Conservation (phyloP, 2,113 vertebrate species). For the Siniperca chuatsi region DNA sequence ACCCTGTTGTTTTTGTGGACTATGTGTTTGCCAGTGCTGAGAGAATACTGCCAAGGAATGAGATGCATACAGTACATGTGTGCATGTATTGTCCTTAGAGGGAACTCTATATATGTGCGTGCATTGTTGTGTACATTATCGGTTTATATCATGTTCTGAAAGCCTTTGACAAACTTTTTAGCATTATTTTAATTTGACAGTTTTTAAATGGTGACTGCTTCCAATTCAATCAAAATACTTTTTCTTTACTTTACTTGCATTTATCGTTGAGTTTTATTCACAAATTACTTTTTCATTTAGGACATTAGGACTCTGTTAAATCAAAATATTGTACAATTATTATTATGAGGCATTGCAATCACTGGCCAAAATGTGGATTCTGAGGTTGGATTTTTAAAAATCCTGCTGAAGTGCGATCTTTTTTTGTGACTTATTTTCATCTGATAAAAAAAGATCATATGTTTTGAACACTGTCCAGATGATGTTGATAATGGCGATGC, state of each 20-base stretch:
- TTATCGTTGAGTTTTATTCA: background rate
- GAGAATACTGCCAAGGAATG: background rate
- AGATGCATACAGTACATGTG: background rate
- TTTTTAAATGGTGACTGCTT: background rate
- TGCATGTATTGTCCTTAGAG: background rate
- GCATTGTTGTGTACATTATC: background rate
- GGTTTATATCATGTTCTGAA: background rate
- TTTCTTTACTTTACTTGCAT: background rate
- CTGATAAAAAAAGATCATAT: background rate
- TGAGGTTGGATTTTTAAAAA: conserved; percentile 1
- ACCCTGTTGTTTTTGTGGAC: conserved; percentile 22
- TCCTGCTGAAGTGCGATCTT: too few species aligned
- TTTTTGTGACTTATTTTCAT: background rate
- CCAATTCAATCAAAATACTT: background rate
- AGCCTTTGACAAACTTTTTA: background rate
- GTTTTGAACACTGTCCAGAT: conserved; percentile 1
- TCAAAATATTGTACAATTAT: conserved; percentile 1
- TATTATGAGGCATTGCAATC: background rate
- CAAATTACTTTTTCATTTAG: background rate
- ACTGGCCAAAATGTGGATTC: background rate
- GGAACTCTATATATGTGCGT: background rate
- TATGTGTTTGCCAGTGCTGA: background rate
- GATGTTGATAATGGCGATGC: background rate
- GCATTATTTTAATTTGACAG: background rate
- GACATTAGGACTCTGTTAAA: too few species aligned